A percentile compares a stretch with the other conserved stretches of the same genome.
These are phyloP conservation scores for Mizuhopecten yessoensis DNA, from an alignment of 1,140 invertebrate genomes.

Conservation along the genomic window DNA sequence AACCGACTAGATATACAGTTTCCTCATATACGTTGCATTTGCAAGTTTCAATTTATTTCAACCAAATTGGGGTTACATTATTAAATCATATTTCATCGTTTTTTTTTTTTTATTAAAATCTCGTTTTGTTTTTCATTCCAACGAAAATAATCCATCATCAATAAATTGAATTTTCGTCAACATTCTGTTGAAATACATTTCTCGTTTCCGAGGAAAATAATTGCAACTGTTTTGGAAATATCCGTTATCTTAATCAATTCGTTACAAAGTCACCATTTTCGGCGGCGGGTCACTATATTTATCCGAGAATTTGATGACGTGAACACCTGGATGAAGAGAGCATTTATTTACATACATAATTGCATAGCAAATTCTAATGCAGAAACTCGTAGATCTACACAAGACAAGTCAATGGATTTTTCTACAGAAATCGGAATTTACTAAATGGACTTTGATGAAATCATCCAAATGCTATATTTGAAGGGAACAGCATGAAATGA, in stretches of 20 bases:
- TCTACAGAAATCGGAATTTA: constrained; percentile 1
- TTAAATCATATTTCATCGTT: too few relatives aligned
- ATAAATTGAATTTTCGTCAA: too few relatives aligned
- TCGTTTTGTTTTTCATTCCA: too few relatives aligned
- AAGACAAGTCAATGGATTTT: neutral
- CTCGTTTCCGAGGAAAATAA: neutral
- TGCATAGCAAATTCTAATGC: constrained; percentile 38
- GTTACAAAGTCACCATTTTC: neutral
- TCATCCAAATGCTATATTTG: neutral
- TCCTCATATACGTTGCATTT: too few relatives aligned
- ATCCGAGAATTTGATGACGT: neutral
- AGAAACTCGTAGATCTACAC: constrained; percentile 26
- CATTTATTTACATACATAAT: constrained; percentile 31
- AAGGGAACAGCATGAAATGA: neutral
- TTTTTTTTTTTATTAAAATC: too few relatives aligned
- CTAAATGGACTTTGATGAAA: neutral
- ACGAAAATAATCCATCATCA: too few relatives aligned
- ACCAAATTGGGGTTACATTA: too few relatives aligned
- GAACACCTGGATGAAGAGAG: neutral
- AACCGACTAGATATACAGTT: too few relatives aligned
- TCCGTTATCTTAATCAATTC: too few relatives aligned
- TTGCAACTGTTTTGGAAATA: neutral
- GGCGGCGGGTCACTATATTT: neutral
- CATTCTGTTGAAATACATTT: too few relatives aligned
- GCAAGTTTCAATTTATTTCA: too few relatives aligned